These are phyloP conservation scores for Lissonota sp. DNA, from an alignment of 2,888 invertebrate species.

Conservation along the genomic window DNA sequence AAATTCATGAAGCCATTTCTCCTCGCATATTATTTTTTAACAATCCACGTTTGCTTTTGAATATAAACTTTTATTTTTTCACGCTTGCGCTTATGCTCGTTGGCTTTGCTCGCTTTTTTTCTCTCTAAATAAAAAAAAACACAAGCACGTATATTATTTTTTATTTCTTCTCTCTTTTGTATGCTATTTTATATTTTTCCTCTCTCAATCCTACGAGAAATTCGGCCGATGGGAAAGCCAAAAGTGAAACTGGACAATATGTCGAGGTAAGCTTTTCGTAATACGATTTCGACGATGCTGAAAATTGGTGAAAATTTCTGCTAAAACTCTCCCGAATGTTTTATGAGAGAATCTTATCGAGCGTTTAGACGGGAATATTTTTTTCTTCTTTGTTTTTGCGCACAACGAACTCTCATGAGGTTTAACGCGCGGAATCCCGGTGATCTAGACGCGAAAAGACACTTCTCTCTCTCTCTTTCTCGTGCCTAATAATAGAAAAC, in stretches of 20 bases:
- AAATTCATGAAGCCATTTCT: slow-evolving; percentile 14
- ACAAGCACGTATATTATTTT: slow-evolving; percentile 8
- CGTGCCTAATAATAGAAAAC: slow-evolving; percentile 79
- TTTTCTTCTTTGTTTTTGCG: background rate
- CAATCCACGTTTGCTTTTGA: background rate
- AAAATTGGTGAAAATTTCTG: no score
- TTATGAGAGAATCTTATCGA: no score
- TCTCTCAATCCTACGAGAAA: no score
- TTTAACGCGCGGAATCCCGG: slow-evolving; percentile 68
- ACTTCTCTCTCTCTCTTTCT: slow-evolving; percentile 63
- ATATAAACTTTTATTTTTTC: background rate
- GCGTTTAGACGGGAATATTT: background rate
- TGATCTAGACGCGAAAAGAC: slow-evolving; percentile 74
- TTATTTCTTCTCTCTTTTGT: slow-evolving; percentile 39
- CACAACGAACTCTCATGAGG: slow-evolving; percentile 55
- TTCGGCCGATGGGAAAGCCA: no score
- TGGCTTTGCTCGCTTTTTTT: slow-evolving; percentile 27
- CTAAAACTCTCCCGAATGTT: no score
- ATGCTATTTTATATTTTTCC: slow-evolving; percentile 8
- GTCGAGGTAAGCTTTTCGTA: no score
- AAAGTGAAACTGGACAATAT: no score
- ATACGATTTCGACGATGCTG: no score
- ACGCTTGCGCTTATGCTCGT: background rate
- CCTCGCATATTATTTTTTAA: background rate
- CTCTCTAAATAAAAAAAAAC: slow-evolving; percentile 20